Percentiles rank a stretch among this genome's conserved stretches.
phyloP scores from a whole-genome alignment of 2,113 vertebrate genomes.

The Cyprinodon brontotheroides region DNA sequence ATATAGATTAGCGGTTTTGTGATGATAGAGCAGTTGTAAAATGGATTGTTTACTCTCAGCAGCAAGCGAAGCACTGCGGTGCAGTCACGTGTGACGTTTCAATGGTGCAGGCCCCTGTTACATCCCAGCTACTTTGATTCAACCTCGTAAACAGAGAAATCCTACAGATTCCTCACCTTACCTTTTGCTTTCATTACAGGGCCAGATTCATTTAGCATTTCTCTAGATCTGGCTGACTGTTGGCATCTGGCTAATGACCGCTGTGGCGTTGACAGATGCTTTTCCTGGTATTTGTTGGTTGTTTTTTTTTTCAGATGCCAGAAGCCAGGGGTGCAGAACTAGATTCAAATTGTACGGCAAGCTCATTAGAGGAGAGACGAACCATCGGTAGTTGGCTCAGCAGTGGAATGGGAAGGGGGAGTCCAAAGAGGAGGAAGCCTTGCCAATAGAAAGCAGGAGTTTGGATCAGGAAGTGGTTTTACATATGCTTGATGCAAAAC shows the following conservation, averaged over 20 bases:
- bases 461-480: slow-evolving; percentile 22
- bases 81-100: slow-evolving; percentile 35
- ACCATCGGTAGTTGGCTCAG: slow-evolving; percentile 52
- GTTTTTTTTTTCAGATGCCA: slow-evolving; percentile 33
- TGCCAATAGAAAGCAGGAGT: slow-evolving; percentile 24
- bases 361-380: slow-evolving; percentile 56
- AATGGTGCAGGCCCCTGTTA: slow-evolving; percentile 20
- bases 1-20: slow-evolving; percentile 42
- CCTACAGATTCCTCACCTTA: background rate
- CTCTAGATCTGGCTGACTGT: slow-evolving; percentile 8
- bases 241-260: slow-evolving; percentile 37
- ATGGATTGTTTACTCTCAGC: slow-evolving; percentile 17
- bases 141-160: background rate
- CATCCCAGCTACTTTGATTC: slow-evolving; percentile 7
- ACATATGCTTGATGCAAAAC: background rate
- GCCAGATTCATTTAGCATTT: slow-evolving; percentile 17
- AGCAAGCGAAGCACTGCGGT: slow-evolving; percentile 42
- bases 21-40: slow-evolving; percentile 18
- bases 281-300: slow-evolving; percentile 10
- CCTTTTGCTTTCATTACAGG: slow-evolving; percentile 13
- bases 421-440: slow-evolving; percentile 42
- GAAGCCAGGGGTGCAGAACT: slow-evolving; percentile 42
- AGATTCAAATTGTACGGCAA: slow-evolving; percentile 41
- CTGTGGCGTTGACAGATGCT: slow-evolving; percentile 29
- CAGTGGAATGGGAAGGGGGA: slow-evolving; percentile 16